Evolutionary conservation across 2,113 vertebrate species (phyloP), one percentile per base, ranked within the genome.

Genomic region (Calidris pugnax): DNA sequence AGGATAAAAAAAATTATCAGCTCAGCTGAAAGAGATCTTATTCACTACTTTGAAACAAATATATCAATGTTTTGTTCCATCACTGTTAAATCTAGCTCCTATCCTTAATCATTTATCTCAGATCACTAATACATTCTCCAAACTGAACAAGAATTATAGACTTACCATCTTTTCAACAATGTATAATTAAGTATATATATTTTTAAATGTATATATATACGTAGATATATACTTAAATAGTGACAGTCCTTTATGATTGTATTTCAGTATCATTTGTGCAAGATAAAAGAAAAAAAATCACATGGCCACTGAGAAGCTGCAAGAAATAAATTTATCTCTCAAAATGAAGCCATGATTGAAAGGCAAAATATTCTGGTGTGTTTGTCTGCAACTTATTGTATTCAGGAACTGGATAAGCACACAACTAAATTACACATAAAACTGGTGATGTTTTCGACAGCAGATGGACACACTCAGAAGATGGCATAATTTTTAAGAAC

Each of bases 161-260:
- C 24, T 75, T 67, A 7, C 4, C 6, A 55, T 76, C 4, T 69
- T 73, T 89, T 66, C 55, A 16, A 12, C 35, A 90, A 41, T 24
- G 1, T 53, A 8, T 33, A 30, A 71, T 33, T 67, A 74, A 53
- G 71, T 39, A 37, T 3, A 6, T 21, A 35, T 19, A 0, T 48
- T 63, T 11, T 63, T 9, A 14, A 73, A 73, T 43, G 14, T 15
- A 43, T 59, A 7, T 63, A 12, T 35, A 14, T 2, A 28, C 9
- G 26, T 26, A n/a, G n/a, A 28, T 7, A 28, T 26, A 15, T 37
- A 37, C 11, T 32, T 67, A 83, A 67, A 45, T 8, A 26, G 1
- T 28, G 14, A 4, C 0, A 1, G 4, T 67, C 7, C 4, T 39
- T 63, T 43, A n/a, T 59, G 3, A 45, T n/a, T 79, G 28, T 50